Evolutionary conservation across 2,113 vertebrate genomes (phyloP).

Genomic region (Cryptoleucopteryx plumbea): DNA sequence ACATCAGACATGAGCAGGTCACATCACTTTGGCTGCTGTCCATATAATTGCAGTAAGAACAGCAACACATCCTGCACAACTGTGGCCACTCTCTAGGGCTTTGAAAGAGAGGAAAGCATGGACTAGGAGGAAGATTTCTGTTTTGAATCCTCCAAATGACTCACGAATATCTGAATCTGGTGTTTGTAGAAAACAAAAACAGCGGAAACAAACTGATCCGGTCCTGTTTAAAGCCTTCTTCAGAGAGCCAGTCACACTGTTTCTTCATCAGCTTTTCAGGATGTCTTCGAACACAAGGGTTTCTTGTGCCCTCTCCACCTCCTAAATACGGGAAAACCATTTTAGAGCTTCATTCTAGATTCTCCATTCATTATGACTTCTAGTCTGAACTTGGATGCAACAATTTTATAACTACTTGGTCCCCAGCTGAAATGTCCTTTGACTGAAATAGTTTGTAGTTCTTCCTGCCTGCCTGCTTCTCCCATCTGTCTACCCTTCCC

Average conservation of each 20-base stretch:
- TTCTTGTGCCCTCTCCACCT: not conserved
- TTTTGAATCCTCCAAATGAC: not conserved
- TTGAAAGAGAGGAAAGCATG: not conserved
- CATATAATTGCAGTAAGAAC: not conserved
- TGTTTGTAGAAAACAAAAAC: not conserved
- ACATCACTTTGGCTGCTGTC: not conserved
- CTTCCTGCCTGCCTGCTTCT: not conserved
- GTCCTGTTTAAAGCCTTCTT: not conserved
- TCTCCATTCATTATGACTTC: not conserved
- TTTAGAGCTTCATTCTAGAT: not conserved
- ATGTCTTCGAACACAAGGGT: not conserved
- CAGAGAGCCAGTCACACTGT: not conserved
- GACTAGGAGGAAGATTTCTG: not conserved
- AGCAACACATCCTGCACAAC: not conserved
- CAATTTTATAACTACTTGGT: not conserved
- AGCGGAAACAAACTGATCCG: not conserved
- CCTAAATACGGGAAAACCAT: not conserved
- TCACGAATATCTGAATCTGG: not conserved
- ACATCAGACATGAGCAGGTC: not conserved
- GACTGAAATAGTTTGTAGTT: not conserved
- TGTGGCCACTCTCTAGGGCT: not conserved
- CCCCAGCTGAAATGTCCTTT: not conserved
- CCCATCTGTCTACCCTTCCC: not conserved
- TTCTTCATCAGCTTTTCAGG: not conserved
- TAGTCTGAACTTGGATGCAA: not conserved